phyloP scores from a whole-genome alignment of 2,888 invertebrate genomes.

The Noctua janthina region DNA sequence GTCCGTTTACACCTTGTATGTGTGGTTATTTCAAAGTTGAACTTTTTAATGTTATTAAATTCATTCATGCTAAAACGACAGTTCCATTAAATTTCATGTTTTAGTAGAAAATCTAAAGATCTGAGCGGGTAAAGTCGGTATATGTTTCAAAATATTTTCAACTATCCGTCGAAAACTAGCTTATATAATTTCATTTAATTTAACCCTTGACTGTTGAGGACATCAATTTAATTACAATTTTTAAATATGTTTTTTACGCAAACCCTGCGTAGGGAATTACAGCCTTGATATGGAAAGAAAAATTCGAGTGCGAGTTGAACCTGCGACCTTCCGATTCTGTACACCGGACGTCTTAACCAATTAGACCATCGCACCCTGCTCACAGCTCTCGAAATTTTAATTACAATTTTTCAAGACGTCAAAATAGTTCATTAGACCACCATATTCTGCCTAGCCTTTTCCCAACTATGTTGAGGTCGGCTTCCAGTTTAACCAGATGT shows the following conservation, averaged over 20 bases:
- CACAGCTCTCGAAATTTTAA: neutral
- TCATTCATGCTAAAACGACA: neutral
- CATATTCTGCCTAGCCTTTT: neutral
- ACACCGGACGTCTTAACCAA: no score
- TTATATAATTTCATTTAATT: constrained; percentile 6
- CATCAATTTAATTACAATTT: neutral
- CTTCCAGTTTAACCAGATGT: no score
- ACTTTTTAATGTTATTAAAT: neutral
- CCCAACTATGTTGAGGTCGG: no score
- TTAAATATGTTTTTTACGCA: neutral
- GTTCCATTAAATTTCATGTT: constrained; percentile 3
- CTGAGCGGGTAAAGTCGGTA: neutral
- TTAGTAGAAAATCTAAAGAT: neutral
- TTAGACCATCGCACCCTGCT: no score
- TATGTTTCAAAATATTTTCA: constrained; percentile 12
- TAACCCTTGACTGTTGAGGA: constrained; percentile 9
- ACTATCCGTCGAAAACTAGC: neutral
- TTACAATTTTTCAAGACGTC: neutral
- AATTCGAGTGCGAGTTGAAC: no score
- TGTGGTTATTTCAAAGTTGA: no score
- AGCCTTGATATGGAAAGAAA: no score
- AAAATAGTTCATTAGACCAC: neutral
- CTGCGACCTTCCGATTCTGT: no score
- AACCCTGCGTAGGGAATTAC: no score
- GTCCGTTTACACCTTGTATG: no score